A percentile compares a stretch with the other conserved stretches of the same genome.
phyloP scores from a whole-genome alignment of 2,888 invertebrate genomes.

The Colostygia pectinataria region DNA sequence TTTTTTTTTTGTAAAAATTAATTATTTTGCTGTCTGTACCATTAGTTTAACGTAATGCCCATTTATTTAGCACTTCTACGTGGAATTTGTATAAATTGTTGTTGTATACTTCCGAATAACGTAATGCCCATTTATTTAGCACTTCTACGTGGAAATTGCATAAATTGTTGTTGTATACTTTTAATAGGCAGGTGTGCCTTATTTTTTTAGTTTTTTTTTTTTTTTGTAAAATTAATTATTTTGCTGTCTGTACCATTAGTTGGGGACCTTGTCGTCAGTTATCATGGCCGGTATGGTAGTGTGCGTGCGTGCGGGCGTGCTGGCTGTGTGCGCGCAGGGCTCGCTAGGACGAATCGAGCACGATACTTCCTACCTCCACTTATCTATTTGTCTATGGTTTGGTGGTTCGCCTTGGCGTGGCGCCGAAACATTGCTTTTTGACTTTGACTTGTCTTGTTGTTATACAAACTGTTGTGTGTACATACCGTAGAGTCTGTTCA shows the following conservation, averaged over 20 bases:
- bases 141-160: too few relatives aligned
- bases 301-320: conserved; percentile 32
- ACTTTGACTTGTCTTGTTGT: conserved; percentile 23
- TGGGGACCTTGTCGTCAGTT: conserved; percentile 75
- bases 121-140: too few relatives aligned
- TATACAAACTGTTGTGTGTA: too few relatives aligned
- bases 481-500: too few relatives aligned
- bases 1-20: background rate
- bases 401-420: conserved; percentile 66
- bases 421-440: conserved; percentile 40
- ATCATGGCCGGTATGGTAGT: conserved; percentile 60
- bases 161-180: too few relatives aligned
- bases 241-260: conserved; percentile 55
- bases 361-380: conserved; percentile 68
- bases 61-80: too few relatives aligned
- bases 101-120: too few relatives aligned
- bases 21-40: conserved; percentile 58
- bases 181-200: too few relatives aligned
- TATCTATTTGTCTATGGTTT: conserved; percentile 68
- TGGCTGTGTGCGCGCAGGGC: conserved; percentile 54
- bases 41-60: too few relatives aligned
- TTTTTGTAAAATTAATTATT: conserved; percentile 34
- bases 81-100: too few relatives aligned
- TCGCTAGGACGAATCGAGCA: conserved; percentile 70
- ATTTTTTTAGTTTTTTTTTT: too few relatives aligned